Base-by-base conservation (phyloP, 2,113 vertebrate genomes). In the Rhynchopsitta pachyrhyncha region DNA sequence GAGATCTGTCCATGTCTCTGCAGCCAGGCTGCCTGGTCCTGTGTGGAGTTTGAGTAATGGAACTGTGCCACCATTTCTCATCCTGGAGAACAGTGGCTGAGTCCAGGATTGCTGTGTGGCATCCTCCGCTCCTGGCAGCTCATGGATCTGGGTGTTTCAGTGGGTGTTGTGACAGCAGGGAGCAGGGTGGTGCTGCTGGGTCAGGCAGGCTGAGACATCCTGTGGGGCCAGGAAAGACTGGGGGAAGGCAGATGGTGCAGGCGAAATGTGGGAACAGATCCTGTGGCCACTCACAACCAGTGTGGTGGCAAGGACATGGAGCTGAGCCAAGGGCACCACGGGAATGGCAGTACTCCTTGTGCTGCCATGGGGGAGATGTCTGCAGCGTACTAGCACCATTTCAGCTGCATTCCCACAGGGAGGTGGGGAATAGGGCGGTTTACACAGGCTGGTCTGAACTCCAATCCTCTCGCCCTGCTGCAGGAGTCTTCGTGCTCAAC, bases 401-500 rank as follows among this genome's bases (percentile, higher is more conserved):
- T 55, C 35, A 29, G 63, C 63, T 20, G 29, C 1, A 1, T 81
- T 62, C 50, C 47, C 1, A 0, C 47, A 8, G 66, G 18, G 42
- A 62, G 29, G 17, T 0, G 1, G 31, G 25, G 37, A 62, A 49
- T 24, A 33, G 73, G 28, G 20, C 1, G 1, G 6, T 23, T 8
- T n/a, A 1, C 0, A 0, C 1, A 0, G 49, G 41, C 31, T 24
- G 44, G 2, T 59, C 63, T 68, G 9, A 82, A 5, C 27, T 49
- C 24, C 17, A 29, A 7, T 29, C 27, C 11, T 95, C 84, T 80
- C 23, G 0, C 20, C 52, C 70, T 44, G 10, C 79, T 31, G 35
- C 96, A 99, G 99, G 99, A 46, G 70, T 99, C 62, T 99, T 99
- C 35, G 98, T 99, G 91, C 97, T 99, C 84, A 99, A 99, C 86